Base-by-base conservation (phyloP, 2,888 invertebrate species). In the Platycheirus albimanus region DNA sequence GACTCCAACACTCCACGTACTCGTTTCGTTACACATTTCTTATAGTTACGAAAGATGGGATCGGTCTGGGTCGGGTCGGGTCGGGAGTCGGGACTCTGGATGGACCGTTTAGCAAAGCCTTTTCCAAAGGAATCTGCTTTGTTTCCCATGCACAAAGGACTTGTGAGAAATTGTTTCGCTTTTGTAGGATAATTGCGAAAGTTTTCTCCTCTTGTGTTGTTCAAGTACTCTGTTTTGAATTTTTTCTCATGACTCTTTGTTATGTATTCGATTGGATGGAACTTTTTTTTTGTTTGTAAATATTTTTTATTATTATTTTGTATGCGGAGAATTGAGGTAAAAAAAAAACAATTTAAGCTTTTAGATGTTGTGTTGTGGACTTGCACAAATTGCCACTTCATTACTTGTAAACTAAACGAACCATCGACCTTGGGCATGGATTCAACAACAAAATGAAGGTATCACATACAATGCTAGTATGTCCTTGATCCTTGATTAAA, bases 111-210 rank as follows among this genome's bases (percentile, higher is more conserved):
- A 74, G 67, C 45, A 47, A 54, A 54, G 38, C 66, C 52, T 67
- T 38, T 72, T n/a, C 30, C 49, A 72, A 78, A 58, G 52, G 72
- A 78, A 67, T 72, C 66, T 28, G 61, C 74, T 69, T 79, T 79
- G 74, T 79, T 54, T 74, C 54, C 13, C 63, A 7, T 30, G 67
- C 36, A 74, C 79, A 79, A 79, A 79, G 67, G 74, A 56, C 38
- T 74, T 79, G 63, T 54, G 74, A 64, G 74, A 69, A 69, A 74
- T 74, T 74, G 74, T 74, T 74, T 74, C 54, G 33, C 54, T 69
- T 78, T 74, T 79, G 66, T 69, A 3, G 63, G 49, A 74, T 79
- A 79, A 79, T 79, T 79, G 79, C 56, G 47, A 79, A 79, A 79
- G 69, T 79, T 79, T 74, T 74, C 66, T 72, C n/a, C 69, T 61